phyloP scores from a whole-genome alignment of 2,797 vertebrate genomes.

The Enteromius treurensis region DNA sequence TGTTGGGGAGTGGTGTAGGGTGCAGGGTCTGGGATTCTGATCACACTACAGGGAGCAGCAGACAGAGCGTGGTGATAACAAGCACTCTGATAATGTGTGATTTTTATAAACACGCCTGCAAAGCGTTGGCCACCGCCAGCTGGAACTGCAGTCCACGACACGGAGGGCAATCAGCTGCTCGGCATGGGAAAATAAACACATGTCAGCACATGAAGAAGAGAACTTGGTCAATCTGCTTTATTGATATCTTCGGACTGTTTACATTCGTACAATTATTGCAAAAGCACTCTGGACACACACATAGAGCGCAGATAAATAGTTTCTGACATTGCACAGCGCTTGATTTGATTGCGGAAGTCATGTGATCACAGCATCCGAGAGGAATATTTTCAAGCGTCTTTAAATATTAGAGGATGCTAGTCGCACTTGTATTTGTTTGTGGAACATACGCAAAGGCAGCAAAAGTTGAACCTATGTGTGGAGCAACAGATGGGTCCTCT shows the following conservation, averaged over 20 bases:
- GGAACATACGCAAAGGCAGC: constrained; percentile 54
- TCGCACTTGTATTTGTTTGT: constrained; percentile 47
- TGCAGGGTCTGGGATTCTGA: constrained; percentile 38
- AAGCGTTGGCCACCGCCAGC: constrained; percentile 41
- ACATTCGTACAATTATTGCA: constrained; percentile 14
- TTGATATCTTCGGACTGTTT: constrained; percentile 38
- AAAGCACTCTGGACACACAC: constrained; percentile 26
- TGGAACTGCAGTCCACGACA: constrained; percentile 52
- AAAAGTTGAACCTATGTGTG: constrained; percentile 51
- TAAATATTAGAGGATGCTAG: constrained; percentile 27
- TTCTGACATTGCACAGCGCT: constrained; percentile 27
- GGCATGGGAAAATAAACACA: constrained; percentile 59
- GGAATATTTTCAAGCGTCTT: constrained; percentile 23
- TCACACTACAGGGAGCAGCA: constrained; percentile 44
- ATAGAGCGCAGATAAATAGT: constrained; percentile 10
- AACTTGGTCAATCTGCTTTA: neutral
- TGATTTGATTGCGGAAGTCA: neutral
- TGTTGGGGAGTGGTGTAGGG: constrained; percentile 10
- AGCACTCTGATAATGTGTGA: constrained; percentile 59
- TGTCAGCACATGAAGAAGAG: constrained; percentile 35
- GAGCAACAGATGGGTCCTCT: constrained; percentile 60
- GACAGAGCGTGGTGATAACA: constrained; percentile 54
- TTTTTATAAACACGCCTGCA: constrained; percentile 60
- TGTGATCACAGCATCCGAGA: constrained; percentile 6
- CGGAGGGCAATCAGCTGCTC: constrained; percentile 49